These are phyloP conservation scores for Tachysurus fulvidraco DNA, from an alignment of 2,113 vertebrate genomes.

Conservation along the genomic window DNA sequence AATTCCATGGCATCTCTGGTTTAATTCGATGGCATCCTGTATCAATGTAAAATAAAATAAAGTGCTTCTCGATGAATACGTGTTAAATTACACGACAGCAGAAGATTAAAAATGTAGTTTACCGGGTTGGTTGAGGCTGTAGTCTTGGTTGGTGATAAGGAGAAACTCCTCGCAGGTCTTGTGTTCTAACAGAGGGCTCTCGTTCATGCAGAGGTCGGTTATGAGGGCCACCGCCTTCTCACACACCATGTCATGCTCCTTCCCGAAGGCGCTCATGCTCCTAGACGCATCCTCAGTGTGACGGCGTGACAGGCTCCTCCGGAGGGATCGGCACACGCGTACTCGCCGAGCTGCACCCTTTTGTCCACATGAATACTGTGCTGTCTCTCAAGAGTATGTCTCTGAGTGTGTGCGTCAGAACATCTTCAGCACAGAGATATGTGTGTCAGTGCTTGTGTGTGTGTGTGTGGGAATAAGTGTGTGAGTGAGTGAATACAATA, in stretches of 20 bases:
- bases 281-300: slow-evolving; percentile 70
- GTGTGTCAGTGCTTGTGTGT: slow-evolving; percentile 16
- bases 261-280: slow-evolving; percentile 77
- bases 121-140: slow-evolving; percentile 65
- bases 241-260: slow-evolving; percentile 78
- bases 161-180: slow-evolving; percentile 77
- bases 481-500: slow-evolving; percentile 26
- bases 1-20: background rate
- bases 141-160: slow-evolving; percentile 66
- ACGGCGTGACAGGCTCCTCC: slow-evolving; percentile 66
- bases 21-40: background rate
- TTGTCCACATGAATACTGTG: slow-evolving; percentile 33
- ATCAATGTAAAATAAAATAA: background rate
- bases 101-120: slow-evolving; percentile 48
- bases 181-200: slow-evolving; percentile 70
- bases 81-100: background rate
- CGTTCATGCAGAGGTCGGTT: slow-evolving; percentile 77
- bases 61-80: background rate
- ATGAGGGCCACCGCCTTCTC: slow-evolving; percentile 77
- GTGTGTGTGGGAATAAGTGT: slow-evolving; percentile 18
- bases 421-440: slow-evolving; percentile 25
- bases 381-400: slow-evolving; percentile 48
- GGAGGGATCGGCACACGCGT: slow-evolving; percentile 56
- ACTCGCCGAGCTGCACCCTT: slow-evolving; percentile 45
- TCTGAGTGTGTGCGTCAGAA: slow-evolving; percentile 27